phyloP scores from a whole-genome alignment of 1,140 invertebrate species.

The Berghia stephanieae region DNA sequence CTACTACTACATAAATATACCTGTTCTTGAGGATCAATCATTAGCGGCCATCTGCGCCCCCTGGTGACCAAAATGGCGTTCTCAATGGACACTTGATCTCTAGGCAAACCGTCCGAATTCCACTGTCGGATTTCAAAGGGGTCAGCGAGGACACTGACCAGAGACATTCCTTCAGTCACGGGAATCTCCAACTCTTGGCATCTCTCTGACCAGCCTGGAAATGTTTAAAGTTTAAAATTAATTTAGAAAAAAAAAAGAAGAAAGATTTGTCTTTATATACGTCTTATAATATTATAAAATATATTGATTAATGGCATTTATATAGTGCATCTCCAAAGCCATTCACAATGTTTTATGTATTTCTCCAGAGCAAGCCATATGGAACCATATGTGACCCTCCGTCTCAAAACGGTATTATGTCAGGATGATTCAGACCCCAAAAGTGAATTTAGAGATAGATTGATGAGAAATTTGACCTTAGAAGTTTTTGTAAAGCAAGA shows the following conservation, averaged over 20 bases:
- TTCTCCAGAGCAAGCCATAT: too few species aligned
- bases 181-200: constrained; percentile 64
- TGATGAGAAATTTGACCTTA: too few species aligned
- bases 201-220: constrained; percentile 51
- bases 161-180: constrained; percentile 69
- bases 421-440: too few species aligned
- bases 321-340: too few species aligned
- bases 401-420: too few species aligned
- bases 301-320: too few species aligned
- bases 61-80: constrained; percentile 87
- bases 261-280: not conserved
- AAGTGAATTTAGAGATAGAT: too few species aligned
- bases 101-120: constrained; percentile 84
- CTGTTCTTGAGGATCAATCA: constrained; percentile 92
- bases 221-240: too few species aligned
- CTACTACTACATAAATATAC: constrained; percentile 60
- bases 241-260: not conserved
- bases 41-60: constrained; percentile 83
- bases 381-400: too few species aligned
- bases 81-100: constrained; percentile 85
- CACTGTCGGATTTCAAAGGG: constrained; percentile 84
- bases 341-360: too few species aligned
- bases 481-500: too few species aligned
- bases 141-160: constrained; percentile 78
- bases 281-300: too few species aligned